These are phyloP conservation scores for Drosophila dunni DNA, from an alignment of 1,140 invertebrate genomes.

Conservation along the genomic window DNA sequence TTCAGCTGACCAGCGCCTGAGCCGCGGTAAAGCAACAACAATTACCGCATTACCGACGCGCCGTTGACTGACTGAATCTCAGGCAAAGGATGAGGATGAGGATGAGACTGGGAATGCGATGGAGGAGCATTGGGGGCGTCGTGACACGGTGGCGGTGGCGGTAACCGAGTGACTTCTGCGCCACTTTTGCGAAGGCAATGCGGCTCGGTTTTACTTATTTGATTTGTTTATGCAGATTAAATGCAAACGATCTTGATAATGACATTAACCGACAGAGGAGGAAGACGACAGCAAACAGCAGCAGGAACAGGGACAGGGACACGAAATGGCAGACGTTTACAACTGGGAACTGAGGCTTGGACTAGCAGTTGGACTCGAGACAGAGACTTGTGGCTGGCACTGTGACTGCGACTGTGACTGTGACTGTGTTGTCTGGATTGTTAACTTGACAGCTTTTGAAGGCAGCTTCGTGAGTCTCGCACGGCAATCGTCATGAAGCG, in stretches of 20 bases:
- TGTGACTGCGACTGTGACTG: constrained; percentile 31
- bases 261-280: constrained; percentile 84
- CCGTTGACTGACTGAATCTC: constrained; percentile 60
- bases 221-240: constrained; percentile 84
- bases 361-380: constrained; percentile 26
- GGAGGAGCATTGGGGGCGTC: constrained; percentile 11
- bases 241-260: constrained; percentile 84
- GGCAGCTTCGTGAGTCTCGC: constrained; percentile 76
- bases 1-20: constrained; percentile 38
- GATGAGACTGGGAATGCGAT: constrained; percentile 21
- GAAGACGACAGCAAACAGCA: constrained; percentile 37
- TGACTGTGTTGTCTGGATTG: constrained; percentile 76
- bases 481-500: constrained; percentile 64
- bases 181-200: constrained; percentile 57
- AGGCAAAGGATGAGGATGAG: constrained; percentile 14
- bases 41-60: constrained; percentile 80
- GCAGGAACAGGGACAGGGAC: constrained; percentile 30
- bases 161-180: constrained; percentile 9
- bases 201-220: constrained; percentile 76
- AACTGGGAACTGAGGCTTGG: constrained; percentile 30
- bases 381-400: constrained; percentile 13
- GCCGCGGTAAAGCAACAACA: constrained; percentile 62
- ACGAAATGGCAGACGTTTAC: constrained; percentile 47
- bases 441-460: constrained; percentile 84
- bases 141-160: constrained; percentile 20